Evolutionary conservation across 2,113 vertebrate species (phyloP), one percentile per base, ranked within the genome.

Genomic region (Pimephales promelas): DNA sequence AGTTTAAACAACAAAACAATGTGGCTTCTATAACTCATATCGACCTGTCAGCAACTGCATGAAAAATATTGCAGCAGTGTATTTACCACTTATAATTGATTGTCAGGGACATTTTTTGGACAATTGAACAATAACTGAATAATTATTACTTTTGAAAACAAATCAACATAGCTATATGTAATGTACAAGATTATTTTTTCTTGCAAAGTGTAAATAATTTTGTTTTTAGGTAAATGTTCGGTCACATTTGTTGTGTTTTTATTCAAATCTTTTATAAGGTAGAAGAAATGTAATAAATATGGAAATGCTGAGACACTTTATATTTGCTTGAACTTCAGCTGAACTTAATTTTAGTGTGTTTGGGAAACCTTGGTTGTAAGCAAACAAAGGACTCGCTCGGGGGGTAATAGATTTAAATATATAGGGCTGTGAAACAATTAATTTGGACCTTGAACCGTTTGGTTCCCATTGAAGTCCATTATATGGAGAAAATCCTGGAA

Each of bases 1-100:
- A 76, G 28, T 57, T 57, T 81, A 47, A 84, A 66, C 66, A 22
- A 47, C 36, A 47, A 43, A 79, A 64, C 57, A 28, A 79, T 79
- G 57, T 62, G 77, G n/a, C 36, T 47, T 10, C 40, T 45, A 11
- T 47, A 45, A 78, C 11, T n/a, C 26, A 52, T 26, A 54, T 31
- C 13, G 8, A 54, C 28, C 24, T 54, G 72, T 54, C 45, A 31
- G 24, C 10, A 10, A 34, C 49, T 52, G 45, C 72, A 3, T 49
- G 22, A 16, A 26, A 49, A 73, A 47, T 70, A 43, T 71, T n/a
- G 36, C 22, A 14, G 20, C 36, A 43, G 34, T 14, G 5, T 40
- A 64, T 62, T 62, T 62, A 13, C 59, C 24, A 13, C 2, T 10
- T 64, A 34, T 40, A 36, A 40, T 11, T 68, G 64, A 68, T 40